Evolutionary conservation across 2,797 vertebrate genomes (phyloP).

Genomic region (Erethizon dorsatum): DNA sequence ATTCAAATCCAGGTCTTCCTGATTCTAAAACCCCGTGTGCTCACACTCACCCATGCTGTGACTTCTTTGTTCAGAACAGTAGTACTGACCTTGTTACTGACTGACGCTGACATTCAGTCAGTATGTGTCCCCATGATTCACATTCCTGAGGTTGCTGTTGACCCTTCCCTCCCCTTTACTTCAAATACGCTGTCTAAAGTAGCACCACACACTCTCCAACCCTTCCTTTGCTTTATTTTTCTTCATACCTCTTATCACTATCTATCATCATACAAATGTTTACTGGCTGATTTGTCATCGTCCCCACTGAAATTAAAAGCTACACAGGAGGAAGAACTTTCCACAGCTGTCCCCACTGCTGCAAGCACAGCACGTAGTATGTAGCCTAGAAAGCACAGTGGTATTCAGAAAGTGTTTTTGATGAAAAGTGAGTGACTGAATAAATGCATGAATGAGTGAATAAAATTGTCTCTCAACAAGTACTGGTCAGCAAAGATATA

Average conservation of each 20-base stretch:
- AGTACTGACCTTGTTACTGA: too few relatives aligned
- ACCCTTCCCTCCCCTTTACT: neutral
- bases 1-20: neutral
- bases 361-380: neutral
- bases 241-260: neutral
- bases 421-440: neutral
- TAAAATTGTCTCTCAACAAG: neutral
- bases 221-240: neutral
- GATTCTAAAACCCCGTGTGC: neutral
- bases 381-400: neutral
- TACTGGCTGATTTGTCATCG: slow-evolving; percentile 22
- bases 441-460: neutral
- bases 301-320: neutral
- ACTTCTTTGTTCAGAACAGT: neutral
- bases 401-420: neutral
- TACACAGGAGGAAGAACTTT: neutral
- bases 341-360: neutral
- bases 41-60: neutral
- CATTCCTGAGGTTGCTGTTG: neutral
- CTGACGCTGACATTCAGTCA: neutral
- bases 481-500: neutral
- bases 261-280: neutral
- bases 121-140: neutral
- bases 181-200: neutral
- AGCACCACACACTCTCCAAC: neutral